Conservation (phyloP, 2,113 vertebrate genomes). For the Meriones unguiculatus region DNA sequence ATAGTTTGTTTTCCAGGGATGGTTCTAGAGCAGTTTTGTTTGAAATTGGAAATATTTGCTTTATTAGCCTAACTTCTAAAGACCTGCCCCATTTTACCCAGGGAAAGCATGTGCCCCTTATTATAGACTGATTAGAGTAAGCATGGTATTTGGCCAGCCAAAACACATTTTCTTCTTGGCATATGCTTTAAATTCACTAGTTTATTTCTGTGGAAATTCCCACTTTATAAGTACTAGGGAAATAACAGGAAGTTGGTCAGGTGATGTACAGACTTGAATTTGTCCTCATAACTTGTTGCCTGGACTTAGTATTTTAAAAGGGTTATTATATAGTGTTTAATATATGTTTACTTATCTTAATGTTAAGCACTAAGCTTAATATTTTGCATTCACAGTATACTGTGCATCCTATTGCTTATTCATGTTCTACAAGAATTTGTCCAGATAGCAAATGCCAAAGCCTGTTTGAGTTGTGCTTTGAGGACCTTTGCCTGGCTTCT, state of each 20-base stretch:
- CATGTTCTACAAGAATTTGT: background rate
- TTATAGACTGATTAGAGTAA: conserved; percentile 19
- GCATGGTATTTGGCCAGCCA: background rate
- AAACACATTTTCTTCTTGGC: background rate
- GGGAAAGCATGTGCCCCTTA: background rate
- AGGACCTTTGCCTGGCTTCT: conserved; percentile 46
- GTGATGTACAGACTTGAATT: conserved; percentile 2
- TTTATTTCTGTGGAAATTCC: conserved; percentile 32
- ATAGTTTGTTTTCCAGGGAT: conserved; percentile 27
- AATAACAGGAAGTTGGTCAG: background rate
- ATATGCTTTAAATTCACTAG: conserved; percentile 16
- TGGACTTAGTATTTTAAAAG: conserved; percentile 26
- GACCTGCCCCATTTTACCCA: background rate
- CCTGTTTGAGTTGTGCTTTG: background rate
- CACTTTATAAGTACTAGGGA: background rate
- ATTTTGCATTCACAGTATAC: background rate
- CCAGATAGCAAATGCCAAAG: background rate
- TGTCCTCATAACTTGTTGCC: conserved; percentile 24
- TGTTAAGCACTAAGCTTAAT: conserved; percentile 23
- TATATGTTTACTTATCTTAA: conserved; percentile 7
- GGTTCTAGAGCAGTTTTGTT: background rate
- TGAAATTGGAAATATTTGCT: background rate
- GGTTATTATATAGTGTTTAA: background rate
- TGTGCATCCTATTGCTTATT: background rate
- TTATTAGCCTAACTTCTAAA: conserved; percentile 13